Conservation (phyloP, 2,888 invertebrate genomes). For the Ligdia adustata region DNA sequence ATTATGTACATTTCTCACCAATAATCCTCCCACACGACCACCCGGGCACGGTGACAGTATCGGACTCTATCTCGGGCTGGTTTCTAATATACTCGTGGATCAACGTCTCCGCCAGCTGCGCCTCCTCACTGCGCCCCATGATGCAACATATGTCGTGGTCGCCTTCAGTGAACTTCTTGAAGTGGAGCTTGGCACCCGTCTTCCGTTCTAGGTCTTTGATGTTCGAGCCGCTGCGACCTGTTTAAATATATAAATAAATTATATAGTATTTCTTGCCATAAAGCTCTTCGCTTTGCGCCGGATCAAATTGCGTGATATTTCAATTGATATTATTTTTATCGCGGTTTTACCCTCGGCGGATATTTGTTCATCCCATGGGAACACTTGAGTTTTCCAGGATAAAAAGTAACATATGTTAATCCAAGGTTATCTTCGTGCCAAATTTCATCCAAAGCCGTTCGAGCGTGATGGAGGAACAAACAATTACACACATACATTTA, state of each 20-base stretch:
- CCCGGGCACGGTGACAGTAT: conserved; percentile 87
- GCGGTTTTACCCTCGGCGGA: too few species aligned
- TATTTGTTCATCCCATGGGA: too few species aligned
- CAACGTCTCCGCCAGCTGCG: conserved; percentile 87
- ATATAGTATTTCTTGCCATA: too few species aligned
- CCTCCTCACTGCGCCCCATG: conserved; percentile 86
- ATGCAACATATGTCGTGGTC: conserved; percentile 88
- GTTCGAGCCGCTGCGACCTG: conserved; percentile 89
- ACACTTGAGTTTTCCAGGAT: too few species aligned
- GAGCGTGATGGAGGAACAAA: too few species aligned
- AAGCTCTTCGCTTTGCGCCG: too few species aligned
- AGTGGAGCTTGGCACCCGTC: conserved; percentile 86
- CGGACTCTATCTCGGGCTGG: conserved; percentile 87
- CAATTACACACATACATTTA: too few species aligned
- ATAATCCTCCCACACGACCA: conserved; percentile 89
- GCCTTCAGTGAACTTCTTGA: conserved; percentile 79
- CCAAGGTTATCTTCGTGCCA: too few species aligned
- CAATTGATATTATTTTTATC: too few species aligned
- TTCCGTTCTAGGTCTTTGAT: conserved; percentile 90
- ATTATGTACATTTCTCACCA: conserved; percentile 60
- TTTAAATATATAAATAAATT: neutral
- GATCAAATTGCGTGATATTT: too few species aligned
- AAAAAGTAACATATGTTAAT: too few species aligned
- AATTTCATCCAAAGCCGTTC: too few species aligned
- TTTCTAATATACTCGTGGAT: conserved; percentile 88